These are phyloP conservation scores for Alviniconcha marisindica DNA, from an alignment of 1,140 invertebrate genomes.

Conservation along the genomic window DNA sequence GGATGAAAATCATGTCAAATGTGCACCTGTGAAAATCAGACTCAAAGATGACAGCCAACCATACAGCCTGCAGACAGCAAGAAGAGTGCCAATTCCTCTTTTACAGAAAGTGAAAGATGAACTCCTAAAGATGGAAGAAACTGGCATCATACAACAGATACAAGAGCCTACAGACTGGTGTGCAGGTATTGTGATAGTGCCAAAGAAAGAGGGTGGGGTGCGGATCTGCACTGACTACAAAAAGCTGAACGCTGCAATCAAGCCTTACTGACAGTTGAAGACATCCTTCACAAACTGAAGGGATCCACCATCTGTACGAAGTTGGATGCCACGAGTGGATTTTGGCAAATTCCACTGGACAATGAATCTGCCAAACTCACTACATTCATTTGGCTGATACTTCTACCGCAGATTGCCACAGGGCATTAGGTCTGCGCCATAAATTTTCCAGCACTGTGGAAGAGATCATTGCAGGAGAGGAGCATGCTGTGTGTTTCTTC, in stretches of 20 bases:
- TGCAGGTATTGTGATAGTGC: slow-evolving; percentile 58
- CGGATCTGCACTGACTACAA: slow-evolving; percentile 63
- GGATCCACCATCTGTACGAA: slow-evolving; percentile 67
- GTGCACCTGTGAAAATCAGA: background rate
- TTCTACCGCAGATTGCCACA: slow-evolving; percentile 74
- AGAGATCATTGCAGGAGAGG: slow-evolving; percentile 35
- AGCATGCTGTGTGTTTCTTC: slow-evolving; percentile 37
- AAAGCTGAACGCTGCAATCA: slow-evolving; percentile 15
- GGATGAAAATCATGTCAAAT: background rate
- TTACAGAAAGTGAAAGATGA: slow-evolving; percentile 17
- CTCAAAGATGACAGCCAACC: slow-evolving; percentile 33
- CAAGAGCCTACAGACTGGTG: slow-evolving; percentile 58
- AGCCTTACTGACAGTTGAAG: slow-evolving; percentile 43
- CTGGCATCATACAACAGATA: slow-evolving; percentile 53
- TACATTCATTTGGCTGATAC: slow-evolving; percentile 71
- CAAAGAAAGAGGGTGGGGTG: slow-evolving; percentile 48
- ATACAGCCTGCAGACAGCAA: slow-evolving; percentile 30
- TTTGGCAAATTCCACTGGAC: slow-evolving; percentile 48
- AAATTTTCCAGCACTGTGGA: no score
- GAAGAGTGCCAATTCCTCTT: slow-evolving; percentile 38
- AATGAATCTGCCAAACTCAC: slow-evolving; percentile 42
- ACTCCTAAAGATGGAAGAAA: slow-evolving; percentile 6
- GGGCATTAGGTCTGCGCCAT: slow-evolving; percentile 63
- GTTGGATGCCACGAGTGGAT: slow-evolving; percentile 45
- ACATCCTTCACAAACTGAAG: slow-evolving; percentile 40